Evolutionary conservation across 1,140 invertebrate genomes (phyloP), one percentile per base, ranked within the genome.

Genomic region (Berghia stephanieae): DNA sequence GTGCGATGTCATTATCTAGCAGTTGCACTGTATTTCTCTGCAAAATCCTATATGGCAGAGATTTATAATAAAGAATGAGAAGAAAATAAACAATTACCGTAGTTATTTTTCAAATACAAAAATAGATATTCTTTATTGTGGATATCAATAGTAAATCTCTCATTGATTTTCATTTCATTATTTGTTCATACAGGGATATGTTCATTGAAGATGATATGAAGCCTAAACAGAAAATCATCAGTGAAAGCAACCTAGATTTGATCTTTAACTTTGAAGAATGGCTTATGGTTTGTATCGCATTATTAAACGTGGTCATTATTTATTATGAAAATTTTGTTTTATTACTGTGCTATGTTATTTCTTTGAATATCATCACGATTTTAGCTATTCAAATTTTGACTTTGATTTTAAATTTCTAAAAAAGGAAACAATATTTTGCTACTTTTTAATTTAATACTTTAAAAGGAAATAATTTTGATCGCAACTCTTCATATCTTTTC

Each of bases 221-320:
- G 76, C 87, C 88, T 38, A 68, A 67, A 18, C 78, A 77, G 52
- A 85, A 78, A 79, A 49, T 87, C 38, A 77, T 86, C 13, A 78
- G 84, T 40, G 86, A 87, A 70, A 89, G 88, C 69, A 87, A 86
- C 70, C 78, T 89, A 13, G 86, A 87, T 57, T 85, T 84, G 55
- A 84, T 89, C 71, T 89, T 89, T 80, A 87, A 89, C 70, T 81
- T 87, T 69, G 88, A 89, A 79, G 87, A 88, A 73, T 78, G 67
- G 69, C 75, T 78, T 10, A 73, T 82, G 74, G 81, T 82, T 72
- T 75, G 76, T 77, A 36, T 63, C 8, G 38, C 40, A 5, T n/a
- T 34, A 4, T 6, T 49, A 13, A 46, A 52, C 6, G 5, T 72
- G 16, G 31, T 5, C 13, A 24, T 34, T 24, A 8, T 16, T 21